phyloP scores from a whole-genome alignment of 1,140 invertebrate species.

The Trissolcus basalis region DNA sequence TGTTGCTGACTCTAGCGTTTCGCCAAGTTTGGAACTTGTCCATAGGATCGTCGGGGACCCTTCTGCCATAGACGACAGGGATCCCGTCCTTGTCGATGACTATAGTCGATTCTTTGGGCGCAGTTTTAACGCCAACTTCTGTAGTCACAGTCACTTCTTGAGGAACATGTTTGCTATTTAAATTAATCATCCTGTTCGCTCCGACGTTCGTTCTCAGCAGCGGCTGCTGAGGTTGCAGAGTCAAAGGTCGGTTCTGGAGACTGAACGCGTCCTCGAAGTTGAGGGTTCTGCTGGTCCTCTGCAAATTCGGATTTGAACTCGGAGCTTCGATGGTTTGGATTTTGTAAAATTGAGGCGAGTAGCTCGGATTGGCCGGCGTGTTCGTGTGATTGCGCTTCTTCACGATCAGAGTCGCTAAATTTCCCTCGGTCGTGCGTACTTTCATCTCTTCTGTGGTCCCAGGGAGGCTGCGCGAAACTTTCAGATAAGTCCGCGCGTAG shows the following conservation, averaged over 20 bases:
- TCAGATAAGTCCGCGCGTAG: constrained; percentile 83
- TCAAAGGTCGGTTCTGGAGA: constrained; percentile 24
- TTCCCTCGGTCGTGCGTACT: constrained; percentile 84
- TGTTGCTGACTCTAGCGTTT: constrained; percentile 90
- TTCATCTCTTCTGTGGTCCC: constrained; percentile 84
- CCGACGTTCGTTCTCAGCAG: constrained; percentile 70
- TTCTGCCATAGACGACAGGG: constrained; percentile 86
- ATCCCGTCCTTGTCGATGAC: constrained; percentile 82
- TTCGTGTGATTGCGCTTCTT: constrained; percentile 80
- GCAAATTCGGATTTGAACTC: constrained; percentile 13
- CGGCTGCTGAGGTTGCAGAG: constrained; percentile 64
- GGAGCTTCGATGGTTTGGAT: neutral
- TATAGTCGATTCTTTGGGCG: constrained; percentile 61
- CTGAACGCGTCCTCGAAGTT: constrained; percentile 19
- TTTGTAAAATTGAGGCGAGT: too few species aligned
- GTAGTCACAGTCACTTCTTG: constrained; percentile 82
- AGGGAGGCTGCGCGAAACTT: constrained; percentile 85
- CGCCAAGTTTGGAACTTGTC: constrained; percentile 87
- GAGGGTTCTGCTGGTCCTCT: constrained; percentile 53
- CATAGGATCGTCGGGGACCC: constrained; percentile 87
- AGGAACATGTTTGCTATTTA: constrained; percentile 76
- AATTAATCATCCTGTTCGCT: constrained; percentile 68
- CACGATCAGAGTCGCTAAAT: constrained; percentile 84
- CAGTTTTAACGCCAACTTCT: constrained; percentile 70
- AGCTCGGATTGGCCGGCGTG: neutral